A percentile compares a stretch with the other conserved stretches of the same genome.
Evolutionary conservation across 2,888 invertebrate genomes (phyloP).

Genomic region (Alcis repandata): DNA sequence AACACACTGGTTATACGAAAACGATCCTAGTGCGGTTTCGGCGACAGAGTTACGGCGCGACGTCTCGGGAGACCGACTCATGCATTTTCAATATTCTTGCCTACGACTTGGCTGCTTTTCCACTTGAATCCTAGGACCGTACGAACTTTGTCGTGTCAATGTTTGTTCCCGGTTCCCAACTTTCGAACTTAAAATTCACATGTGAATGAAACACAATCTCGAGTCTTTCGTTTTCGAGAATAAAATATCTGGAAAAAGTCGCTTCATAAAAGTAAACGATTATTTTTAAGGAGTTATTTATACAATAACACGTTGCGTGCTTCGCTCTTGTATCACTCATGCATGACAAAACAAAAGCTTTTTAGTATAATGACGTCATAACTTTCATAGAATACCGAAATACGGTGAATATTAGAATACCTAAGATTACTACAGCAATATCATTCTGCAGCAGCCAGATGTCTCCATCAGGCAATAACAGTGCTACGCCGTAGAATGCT

Average conservation of each 20-base stretch:
- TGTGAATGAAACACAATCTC: slow-evolving; percentile 9
- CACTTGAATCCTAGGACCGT: slow-evolving; percentile 43
- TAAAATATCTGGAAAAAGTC: neutral
- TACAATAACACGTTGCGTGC: slow-evolving; percentile 12
- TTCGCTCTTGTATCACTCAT: slow-evolving; percentile 16
- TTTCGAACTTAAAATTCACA: slow-evolving; percentile 30
- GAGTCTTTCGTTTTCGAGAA: slow-evolving; percentile 1
- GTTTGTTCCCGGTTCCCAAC: slow-evolving; percentile 6
- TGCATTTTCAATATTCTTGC: slow-evolving; percentile 61
- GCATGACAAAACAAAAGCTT: slow-evolving; percentile 17
- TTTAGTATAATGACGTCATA: slow-evolving; percentile 30
- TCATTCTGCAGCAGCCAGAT: slow-evolving; percentile 34
- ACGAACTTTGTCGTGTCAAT: slow-evolving; percentile 33
- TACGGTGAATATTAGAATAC: slow-evolving; percentile 30
- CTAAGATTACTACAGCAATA: slow-evolving; percentile 27
- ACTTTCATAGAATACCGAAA: slow-evolving; percentile 1
- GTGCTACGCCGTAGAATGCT: slow-evolving; percentile 29
- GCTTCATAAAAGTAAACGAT: slow-evolving; percentile 11
- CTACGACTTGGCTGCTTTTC: slow-evolving; percentile 47
- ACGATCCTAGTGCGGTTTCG: slow-evolving; percentile 15
- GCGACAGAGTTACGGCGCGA: slow-evolving; percentile 23
- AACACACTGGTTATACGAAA: slow-evolving; percentile 4
- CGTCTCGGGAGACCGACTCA: slow-evolving; percentile 49
- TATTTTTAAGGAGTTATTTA: slow-evolving; percentile 7
- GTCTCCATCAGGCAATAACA: slow-evolving; percentile 38